A percentile compares a stretch with the other conserved stretches of the same genome.
Evolutionary conservation across 1,140 invertebrate genomes (phyloP).

Genomic region (Leguminivora glycinivorella): DNA sequence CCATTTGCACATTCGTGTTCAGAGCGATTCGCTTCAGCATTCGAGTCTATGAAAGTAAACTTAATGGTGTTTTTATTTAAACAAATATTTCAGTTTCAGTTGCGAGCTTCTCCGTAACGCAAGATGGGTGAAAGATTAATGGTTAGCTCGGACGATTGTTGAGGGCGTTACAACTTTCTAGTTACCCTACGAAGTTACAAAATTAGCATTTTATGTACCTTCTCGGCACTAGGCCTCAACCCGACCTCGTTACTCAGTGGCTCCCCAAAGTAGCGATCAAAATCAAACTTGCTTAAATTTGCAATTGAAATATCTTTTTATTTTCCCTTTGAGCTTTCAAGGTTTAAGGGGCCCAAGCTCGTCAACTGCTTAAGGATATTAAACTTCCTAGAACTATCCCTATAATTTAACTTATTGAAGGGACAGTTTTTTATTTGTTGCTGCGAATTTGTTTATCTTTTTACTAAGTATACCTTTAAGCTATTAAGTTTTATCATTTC

Average conservation of each 20-base stretch:
- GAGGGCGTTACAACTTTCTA: slow-evolving; percentile 25
- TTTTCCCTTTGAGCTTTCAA: slow-evolving; percentile 64
- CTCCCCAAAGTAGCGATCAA: slow-evolving; percentile 56
- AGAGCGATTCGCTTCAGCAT: neutral
- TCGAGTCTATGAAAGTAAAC: neutral
- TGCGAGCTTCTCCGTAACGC: neutral
- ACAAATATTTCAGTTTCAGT: slow-evolving; percentile 1
- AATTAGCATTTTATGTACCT: slow-evolving; percentile 53
- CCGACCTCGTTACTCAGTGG: slow-evolving; percentile 49
- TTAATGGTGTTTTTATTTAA: neutral
- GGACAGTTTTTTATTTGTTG: slow-evolving; percentile 31
- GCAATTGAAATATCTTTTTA: slow-evolving; percentile 71
- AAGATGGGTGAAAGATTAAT: slow-evolving; percentile 10
- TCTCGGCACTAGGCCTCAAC: slow-evolving; percentile 37
- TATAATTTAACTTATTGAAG: slow-evolving; percentile 36
- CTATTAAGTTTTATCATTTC: slow-evolving; percentile 5
- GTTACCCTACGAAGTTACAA: slow-evolving; percentile 30
- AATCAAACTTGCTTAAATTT: slow-evolving; percentile 67
- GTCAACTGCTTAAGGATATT: slow-evolving; percentile 63
- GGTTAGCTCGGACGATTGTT: slow-evolving; percentile 6
- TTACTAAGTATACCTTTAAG: neutral
- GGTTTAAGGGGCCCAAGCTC: slow-evolving; percentile 49
- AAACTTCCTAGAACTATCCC: slow-evolving; percentile 48
- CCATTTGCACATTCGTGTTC: neutral
- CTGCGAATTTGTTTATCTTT: slow-evolving; percentile 23